Base-by-base conservation (phyloP, 2,888 invertebrate genomes). In the Carpatolechia fugitivella region DNA sequence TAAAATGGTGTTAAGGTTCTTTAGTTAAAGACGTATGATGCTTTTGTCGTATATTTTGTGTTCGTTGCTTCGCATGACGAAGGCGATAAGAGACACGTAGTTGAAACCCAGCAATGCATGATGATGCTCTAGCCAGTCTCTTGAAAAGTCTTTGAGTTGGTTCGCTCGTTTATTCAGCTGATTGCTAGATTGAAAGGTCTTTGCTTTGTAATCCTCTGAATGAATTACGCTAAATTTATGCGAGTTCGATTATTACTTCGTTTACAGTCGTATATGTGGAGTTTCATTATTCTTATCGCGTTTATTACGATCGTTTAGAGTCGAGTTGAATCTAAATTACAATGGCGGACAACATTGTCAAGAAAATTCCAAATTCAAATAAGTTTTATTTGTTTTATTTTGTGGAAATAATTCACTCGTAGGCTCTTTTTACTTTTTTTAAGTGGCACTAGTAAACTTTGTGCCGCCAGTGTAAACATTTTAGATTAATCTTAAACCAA, bases 151-250 rank as follows among this genome's bases (percentile, higher is more conserved):
- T 33, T n/a, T 33, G 10, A 8, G 33, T 24, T 75, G 76, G 80
- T 82, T 80, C 79, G 79, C 82, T 83, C 78, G 80, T 82, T 84
- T 82, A 79, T 79, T 78, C 76, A 78, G 69, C 79, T 82, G 83
- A 85, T 80, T 82, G 80, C 75, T 77, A 78, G 76, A 80, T 84
- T 79, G 78, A 78, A 79, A 79, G 72, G 70, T 78, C 76, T 80
- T 76, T 73, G 71, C 74, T 77, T 68, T 75, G 72, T 78, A 75
- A 79, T 80, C 74, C 74, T 68, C 60, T 60, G 66, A 50, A 41
- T 29, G 30, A 29, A 7, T 29, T 1, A 31, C 30, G 16, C 6
- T 13, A 16, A 47, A 38, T 54, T 48, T 48, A 48, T 18, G 13
- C 1, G 48, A 30, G 36, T 30, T 54, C 29, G 47, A 30, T 31